Evolutionary conservation across 1,140 invertebrate species (phyloP).

Genomic region (Zaprionus vittiger): DNA sequence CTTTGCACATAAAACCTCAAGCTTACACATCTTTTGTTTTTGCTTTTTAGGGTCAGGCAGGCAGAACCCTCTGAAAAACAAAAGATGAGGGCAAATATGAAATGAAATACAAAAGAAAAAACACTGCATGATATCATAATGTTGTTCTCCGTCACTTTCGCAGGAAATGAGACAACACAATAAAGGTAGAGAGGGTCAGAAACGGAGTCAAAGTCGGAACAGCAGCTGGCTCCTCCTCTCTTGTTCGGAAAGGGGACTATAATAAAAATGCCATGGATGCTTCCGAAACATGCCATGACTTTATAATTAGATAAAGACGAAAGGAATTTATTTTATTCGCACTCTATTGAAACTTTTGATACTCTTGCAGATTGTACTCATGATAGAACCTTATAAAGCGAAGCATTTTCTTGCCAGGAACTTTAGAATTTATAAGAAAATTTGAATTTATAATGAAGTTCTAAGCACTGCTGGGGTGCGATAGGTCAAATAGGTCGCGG

Average conservation of each 20-base stretch:
- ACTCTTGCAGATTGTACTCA: not conserved
- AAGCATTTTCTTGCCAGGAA: too few relatives aligned
- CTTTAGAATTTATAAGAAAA: too few relatives aligned
- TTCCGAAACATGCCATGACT: constrained; percentile 62
- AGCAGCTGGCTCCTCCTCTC: constrained; percentile 18
- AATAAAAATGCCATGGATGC: constrained; percentile 48
- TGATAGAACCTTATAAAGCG: not conserved
- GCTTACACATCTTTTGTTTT: constrained; percentile 20
- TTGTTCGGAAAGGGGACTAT: constrained; percentile 7
- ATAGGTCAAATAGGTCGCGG: too few relatives aligned
- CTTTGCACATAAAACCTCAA: constrained; percentile 30
- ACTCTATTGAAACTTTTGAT: not conserved
- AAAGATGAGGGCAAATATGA: constrained; percentile 49
- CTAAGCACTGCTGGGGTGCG: too few relatives aligned
- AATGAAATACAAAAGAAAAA: not conserved
- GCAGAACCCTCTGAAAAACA: constrained; percentile 18
- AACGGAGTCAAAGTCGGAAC: constrained; percentile 13
- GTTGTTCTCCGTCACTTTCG: constrained; percentile 62
- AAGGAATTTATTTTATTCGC: not conserved
- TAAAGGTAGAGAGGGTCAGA: constrained; percentile 41
- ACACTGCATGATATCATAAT: constrained; percentile 71
- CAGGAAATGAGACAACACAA: constrained; percentile 71
- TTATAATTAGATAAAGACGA: constrained; percentile 71
- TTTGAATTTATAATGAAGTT: too few relatives aligned
- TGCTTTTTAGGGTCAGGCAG: constrained; percentile 16